phyloP scores from a whole-genome alignment of 2,113 vertebrate genomes.

The Tichodroma muraria region DNA sequence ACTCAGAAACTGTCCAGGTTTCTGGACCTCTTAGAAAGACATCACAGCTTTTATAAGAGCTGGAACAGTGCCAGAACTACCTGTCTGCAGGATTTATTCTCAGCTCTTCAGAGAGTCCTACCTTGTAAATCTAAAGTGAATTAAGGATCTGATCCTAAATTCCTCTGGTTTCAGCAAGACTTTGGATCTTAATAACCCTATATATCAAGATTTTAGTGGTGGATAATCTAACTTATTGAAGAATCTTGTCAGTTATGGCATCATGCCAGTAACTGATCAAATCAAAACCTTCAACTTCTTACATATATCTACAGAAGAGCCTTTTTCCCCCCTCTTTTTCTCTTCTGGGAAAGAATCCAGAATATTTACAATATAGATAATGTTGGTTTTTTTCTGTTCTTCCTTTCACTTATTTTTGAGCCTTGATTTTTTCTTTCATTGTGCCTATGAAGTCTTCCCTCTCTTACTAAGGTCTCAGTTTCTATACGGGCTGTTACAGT shows the following conservation, averaged over 20 bases:
- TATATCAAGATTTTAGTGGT: neutral
- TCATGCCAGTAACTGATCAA: neutral
- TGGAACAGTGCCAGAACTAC: neutral
- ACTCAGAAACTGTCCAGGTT: neutral
- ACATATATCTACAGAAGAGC: neutral
- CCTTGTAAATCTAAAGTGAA: conserved; percentile 29
- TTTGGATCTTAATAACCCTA: neutral
- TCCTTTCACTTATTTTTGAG: neutral
- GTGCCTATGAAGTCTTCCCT: neutral
- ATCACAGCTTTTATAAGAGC: neutral
- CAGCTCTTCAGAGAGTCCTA: neutral
- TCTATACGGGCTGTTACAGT: neutral
- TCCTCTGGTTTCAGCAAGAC: conserved; percentile 17
- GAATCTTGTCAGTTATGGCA: neutral
- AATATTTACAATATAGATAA: neutral
- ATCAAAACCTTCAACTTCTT: neutral
- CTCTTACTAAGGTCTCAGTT: neutral
- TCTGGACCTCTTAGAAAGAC: neutral
- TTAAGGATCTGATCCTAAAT: conserved; percentile 27
- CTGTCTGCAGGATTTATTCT: neutral
- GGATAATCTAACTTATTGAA: neutral
- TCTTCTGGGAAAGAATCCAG: neutral
- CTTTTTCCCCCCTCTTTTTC: neutral
- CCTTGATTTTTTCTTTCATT: neutral
- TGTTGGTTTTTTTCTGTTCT: neutral